Base-by-base conservation (phyloP, 2,888 invertebrate genomes). In the Eupelmus urozonus region DNA sequence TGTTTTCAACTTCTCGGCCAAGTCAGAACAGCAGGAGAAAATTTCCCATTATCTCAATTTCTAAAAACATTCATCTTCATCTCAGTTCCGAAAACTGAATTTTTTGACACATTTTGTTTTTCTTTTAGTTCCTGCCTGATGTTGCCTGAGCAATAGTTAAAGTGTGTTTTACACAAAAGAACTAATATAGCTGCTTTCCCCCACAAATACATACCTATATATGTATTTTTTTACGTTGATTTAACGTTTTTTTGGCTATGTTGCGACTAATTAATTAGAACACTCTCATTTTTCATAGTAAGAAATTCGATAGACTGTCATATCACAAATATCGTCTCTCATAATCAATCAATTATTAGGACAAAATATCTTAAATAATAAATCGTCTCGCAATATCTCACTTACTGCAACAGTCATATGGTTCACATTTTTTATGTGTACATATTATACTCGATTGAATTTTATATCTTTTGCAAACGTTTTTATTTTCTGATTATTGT, bases 1-100 rank as follows among this genome's bases (percentile, higher is more conserved):
- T 78, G 78, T 80, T 74, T 71, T 60, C 20, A 69, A 73, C 5
- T 45, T 63, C 13, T 79, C 49, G 65, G 73, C 62, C 75, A 59
- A 69, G 40, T 75, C 76, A 76, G 70, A 79, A 40, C 75, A 73
- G 60, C 53, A 65, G 53, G 53, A 73, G 65, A 65, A 57, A 65
- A 1, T 66, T 71, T 34, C 23, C 53, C 23, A 11, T 77, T 16
- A 63, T 9, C 1, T 70, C 34, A 70, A 45, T 67, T 53, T n/a
- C 9, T 34, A 34, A 34, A 34, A 45, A 27, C 23, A 40, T 42
- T 34, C 2, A 13, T 13, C 2, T 45, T 9, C n/a, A 4, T 45
- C 13, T 40, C 53, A 59, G 20, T 18, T 9, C 29, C n/a, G 13
- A 63, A 18, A 40, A 53, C 20, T 70, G 18, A 59, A 1, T 63